Percentiles rank a stretch among this genome's conserved stretches.
Conservation (phyloP, 2,888 invertebrate genomes). For the Drosophila setosimentum region DNA sequence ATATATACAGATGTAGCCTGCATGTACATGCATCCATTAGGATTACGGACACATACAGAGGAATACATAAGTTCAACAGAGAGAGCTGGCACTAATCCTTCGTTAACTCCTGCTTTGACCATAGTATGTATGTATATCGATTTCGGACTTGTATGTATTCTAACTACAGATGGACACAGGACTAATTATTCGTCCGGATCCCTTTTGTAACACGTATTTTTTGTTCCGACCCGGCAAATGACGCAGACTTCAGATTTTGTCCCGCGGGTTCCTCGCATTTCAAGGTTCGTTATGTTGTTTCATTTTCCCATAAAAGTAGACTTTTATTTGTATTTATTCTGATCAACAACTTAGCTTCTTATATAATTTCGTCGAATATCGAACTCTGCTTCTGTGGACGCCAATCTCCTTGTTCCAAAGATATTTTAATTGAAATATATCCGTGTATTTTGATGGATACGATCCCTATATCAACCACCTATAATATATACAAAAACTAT, state of each 20-base stretch:
- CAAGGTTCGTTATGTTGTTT: background rate
- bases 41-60: background rate
- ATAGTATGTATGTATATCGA: background rate
- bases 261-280: background rate
- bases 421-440: background rate
- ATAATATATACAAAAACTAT: background rate
- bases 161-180: background rate
- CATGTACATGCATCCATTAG: background rate
- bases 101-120: background rate
- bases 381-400: background rate
- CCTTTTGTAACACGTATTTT: too few relatives aligned
- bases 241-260: background rate
- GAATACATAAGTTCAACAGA: background rate
- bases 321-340: background rate
- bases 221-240: background rate
- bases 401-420: background rate
- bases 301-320: background rate
- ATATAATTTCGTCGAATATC: background rate
- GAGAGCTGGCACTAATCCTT: background rate
- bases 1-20: background rate
- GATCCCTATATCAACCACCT: background rate
- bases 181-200: background rate
- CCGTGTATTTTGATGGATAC: background rate
- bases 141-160: background rate
- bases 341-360: background rate